phyloP scores from a whole-genome alignment of 2,888 invertebrate species.

The Polietes domitor region DNA sequence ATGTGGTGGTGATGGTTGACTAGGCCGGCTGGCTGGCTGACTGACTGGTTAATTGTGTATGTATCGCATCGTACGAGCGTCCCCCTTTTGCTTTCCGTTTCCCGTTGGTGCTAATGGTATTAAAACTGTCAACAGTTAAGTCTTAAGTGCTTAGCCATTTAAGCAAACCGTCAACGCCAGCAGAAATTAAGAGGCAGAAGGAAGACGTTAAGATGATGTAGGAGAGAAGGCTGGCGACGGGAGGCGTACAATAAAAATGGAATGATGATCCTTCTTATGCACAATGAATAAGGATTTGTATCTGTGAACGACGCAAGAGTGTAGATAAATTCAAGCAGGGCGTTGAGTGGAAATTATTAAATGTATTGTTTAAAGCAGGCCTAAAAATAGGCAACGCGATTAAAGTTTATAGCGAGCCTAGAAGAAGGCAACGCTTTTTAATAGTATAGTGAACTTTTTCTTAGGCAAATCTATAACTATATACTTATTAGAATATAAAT shows the following conservation, averaged over 20 bases:
- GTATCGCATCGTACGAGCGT: neutral
- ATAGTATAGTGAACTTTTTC: too few relatives aligned
- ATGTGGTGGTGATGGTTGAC: neutral
- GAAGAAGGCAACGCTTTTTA: neutral
- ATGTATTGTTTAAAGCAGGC: neutral
- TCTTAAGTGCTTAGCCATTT: slow-evolving; percentile 58
- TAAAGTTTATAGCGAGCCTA: neutral
- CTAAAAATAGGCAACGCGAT: neutral
- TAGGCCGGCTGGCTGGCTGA: neutral
- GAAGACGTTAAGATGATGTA: neutral
- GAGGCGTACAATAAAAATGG: neutral
- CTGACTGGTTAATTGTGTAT: neutral
- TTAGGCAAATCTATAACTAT: too few relatives aligned
- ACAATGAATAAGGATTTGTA: slow-evolving; percentile 9
- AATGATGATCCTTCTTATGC: neutral
- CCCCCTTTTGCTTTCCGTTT: neutral
- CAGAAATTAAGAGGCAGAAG: neutral
- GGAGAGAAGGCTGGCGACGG: neutral
- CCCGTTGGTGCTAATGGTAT: slow-evolving; percentile 57
- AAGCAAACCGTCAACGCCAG: slow-evolving; percentile 51
- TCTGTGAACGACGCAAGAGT: neutral
- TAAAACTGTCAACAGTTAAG: slow-evolving; percentile 64
- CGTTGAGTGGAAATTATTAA: neutral
- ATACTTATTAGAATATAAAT: too few relatives aligned
- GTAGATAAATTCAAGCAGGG: neutral